Base-by-base conservation (phyloP, 1,140 invertebrate species). In the Tetragnatha versicolor region DNA sequence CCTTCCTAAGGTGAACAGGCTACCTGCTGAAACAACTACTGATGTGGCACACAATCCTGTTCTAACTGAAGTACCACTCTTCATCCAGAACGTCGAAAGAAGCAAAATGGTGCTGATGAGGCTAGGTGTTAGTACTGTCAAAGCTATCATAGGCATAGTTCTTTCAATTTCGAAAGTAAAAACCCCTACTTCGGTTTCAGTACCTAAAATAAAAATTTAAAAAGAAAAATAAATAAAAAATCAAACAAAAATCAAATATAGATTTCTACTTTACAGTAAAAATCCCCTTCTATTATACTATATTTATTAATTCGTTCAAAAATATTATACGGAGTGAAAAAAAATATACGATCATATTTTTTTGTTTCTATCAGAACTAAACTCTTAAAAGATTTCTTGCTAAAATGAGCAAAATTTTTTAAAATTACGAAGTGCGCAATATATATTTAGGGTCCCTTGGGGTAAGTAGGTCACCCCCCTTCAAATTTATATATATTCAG, bases 41-140 rank as follows among this genome's bases (percentile, higher is more conserved):
- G 68, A 70, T 7, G 33, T 70, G 6, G 22, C 9, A 9, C 47
- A 37, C 20, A 70, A 12, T 17, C 27, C 49, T 17, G 49, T 25
- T 12, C 68, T 29, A 33, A n/a, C 6, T 14, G n/a, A n/a, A 25
- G 3, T 39, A 25, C 68, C 68, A 31, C 9, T 5, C 39, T 39
- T 7, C 68, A 70, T 70, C 68, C 68, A 70, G 14, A 70, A 70
- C 6, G 68, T 70, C 17, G 49, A 17, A 10, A 70, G 68, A 7
- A 70, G 31, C 12, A 70, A 20, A 10, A 70, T 4, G 17, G 29
- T 31, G 39, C 68, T 53, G 6, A 55, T 33, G 12, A 70, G 45
- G n/a, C 68, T 35, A 0, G 68, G 68, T n/a, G 47, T 55, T 55
- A 70, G 25, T 17, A 70, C 12, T 4, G n/a, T 33, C 25, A 70